Evolutionary conservation across 2,888 invertebrate species (phyloP).

Genomic region (Beris chalybata): DNA sequence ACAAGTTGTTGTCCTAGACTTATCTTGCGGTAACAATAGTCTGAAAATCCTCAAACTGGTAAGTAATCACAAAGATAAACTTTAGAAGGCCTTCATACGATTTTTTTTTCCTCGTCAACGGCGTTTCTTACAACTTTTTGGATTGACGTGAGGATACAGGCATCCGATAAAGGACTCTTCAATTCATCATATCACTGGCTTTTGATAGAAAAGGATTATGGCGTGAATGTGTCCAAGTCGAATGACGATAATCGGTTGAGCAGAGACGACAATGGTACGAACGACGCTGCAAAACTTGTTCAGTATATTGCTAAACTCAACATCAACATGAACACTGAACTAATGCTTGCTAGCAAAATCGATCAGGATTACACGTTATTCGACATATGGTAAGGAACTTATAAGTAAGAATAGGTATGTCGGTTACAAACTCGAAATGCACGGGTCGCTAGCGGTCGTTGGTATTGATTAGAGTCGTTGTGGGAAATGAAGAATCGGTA

Average conservation of each 20-base stretch:
- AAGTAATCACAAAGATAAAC: conserved; percentile 41
- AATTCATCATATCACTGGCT: conserved; percentile 56
- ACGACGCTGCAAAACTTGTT: conserved; percentile 48
- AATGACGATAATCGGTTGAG: conserved; percentile 18
- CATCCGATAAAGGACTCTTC: conserved; percentile 54
- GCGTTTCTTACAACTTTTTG: conserved; percentile 5
- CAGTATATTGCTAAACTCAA: conserved; percentile 54
- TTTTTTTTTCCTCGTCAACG: conserved; percentile 1
- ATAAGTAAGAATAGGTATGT: background rate
- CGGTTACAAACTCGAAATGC: background rate
- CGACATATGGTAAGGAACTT: conserved; percentile 50
- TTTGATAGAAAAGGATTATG: conserved; percentile 49
- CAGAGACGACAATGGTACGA: background rate
- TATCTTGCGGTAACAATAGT: conserved; percentile 51
- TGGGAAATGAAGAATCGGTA: too few species aligned
- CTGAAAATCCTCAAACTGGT: conserved; percentile 52
- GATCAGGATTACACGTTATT: conserved; percentile 48
- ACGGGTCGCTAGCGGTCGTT: too few species aligned
- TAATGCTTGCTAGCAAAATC: conserved; percentile 49
- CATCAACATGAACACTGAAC: conserved; percentile 55
- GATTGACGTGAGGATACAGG: conserved; percentile 42
- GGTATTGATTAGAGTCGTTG: too few species aligned
- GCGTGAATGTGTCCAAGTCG: conserved; percentile 17
- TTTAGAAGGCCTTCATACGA: conserved; percentile 10
- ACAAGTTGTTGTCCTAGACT: conserved; percentile 52